A percentile compares a stretch with the other conserved stretches of the same genome.
phyloP scores from a whole-genome alignment of 2,888 invertebrate species.

The Hermodice carunculata region DNA sequence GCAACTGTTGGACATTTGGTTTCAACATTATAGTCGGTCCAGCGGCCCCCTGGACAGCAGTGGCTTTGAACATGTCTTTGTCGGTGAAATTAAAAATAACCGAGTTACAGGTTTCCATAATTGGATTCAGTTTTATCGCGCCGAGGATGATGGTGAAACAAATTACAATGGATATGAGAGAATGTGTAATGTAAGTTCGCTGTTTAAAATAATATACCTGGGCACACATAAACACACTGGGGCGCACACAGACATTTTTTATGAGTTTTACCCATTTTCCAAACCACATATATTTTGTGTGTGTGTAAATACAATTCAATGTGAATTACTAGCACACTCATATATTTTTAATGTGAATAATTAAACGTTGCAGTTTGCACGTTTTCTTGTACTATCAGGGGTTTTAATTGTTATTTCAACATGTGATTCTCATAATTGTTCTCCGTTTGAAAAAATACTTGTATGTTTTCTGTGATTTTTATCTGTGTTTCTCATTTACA shows the following conservation, averaged over 20 bases:
- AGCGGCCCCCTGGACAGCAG: conserved; percentile 84
- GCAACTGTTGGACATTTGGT: conserved; percentile 70
- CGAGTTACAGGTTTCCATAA: conserved; percentile 86
- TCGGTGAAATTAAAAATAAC: conserved; percentile 86
- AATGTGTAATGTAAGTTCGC: conserved; percentile 2
- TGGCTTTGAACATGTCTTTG: conserved; percentile 93
- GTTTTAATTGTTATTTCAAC: too few species aligned
- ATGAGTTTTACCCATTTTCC: too few species aligned
- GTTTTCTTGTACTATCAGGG: too few species aligned
- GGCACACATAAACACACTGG: background rate
- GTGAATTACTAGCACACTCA: too few species aligned
- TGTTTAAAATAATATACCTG: conserved; percentile 6
- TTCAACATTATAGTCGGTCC: conserved; percentile 77
- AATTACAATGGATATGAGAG: conserved; percentile 3
- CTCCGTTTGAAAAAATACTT: background rate
- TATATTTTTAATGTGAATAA: too few species aligned
- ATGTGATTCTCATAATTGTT: background rate
- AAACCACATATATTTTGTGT: too few species aligned
- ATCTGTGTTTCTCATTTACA: background rate
- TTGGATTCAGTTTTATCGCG: conserved; percentile 87
- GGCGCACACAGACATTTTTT: too few species aligned
- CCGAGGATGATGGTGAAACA: conserved; percentile 74
- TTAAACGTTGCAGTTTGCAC: too few species aligned
- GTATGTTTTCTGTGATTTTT: background rate
- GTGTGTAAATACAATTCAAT: too few species aligned